Base-by-base conservation (phyloP, 2,888 invertebrate species). In the Pogonocherus hispidulus region DNA sequence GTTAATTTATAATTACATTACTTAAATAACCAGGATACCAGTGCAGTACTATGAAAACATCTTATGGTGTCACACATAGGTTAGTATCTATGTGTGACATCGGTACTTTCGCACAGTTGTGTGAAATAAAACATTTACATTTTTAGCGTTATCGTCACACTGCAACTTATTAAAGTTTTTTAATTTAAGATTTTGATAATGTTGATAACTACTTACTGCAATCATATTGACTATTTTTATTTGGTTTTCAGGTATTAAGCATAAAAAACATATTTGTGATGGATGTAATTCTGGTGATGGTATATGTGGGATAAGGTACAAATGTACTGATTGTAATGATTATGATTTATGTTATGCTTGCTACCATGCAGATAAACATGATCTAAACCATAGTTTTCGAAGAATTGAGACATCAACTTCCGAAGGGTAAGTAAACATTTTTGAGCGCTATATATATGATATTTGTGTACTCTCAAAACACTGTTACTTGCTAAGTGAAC, bases 261-360 rank as follows among this genome's bases (percentile, higher is more conserved):
- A 56, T 20, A 20, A 22, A 9, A 62, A 16, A 9, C 9, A 94
- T 59, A 91, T 93, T 68, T 96, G 96, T 84, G 93, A 95, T 86
- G 91, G 91, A 23, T 96, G 96, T 83, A 89, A 91, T 75, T 91
- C 14, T 41, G 2, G 90, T 78, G 91, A 91, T 76, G 94, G 93
- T 27, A 92, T 96, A 73, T 89, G 91, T 67, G 96, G 96, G 9
- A 92, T 95, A 85, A 87, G 94, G 73, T 96, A 94, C 89, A 93
- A 93, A 82, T 96, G 95, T 83, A 88, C 88, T 3, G 88, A 90
- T 72, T 96, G 95, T 82, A 89, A 90, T 73, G 94, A 95, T 86
- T 94, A 91, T 83, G 94, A 95, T 85, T 87, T 96, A 59, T 96
- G 95, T 83, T 92, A 93, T 11, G 89, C 89, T 75, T 96, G 95